Conservation (phyloP, 2,888 invertebrate genomes). For the Netelia fuscicornis region DNA sequence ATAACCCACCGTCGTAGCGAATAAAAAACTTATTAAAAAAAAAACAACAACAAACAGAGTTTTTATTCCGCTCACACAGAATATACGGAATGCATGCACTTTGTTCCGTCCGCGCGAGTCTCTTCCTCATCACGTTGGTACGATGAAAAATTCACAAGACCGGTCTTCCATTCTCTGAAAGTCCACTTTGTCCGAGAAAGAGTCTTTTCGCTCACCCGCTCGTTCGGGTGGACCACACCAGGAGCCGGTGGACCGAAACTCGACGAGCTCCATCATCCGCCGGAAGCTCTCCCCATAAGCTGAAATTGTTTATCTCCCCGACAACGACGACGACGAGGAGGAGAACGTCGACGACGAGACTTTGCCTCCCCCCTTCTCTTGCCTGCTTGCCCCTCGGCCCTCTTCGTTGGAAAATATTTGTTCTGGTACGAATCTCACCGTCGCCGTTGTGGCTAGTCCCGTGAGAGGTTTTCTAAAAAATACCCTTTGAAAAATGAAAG, state of each 20-base stretch:
- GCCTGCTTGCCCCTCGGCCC: too few species aligned
- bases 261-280: conserved; percentile 60
- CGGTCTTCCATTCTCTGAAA: conserved; percentile 37
- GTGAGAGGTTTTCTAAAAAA: not conserved
- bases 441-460: conserved; percentile 43
- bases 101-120: not conserved
- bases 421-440: conserved; percentile 47
- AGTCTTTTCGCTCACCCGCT: conserved; percentile 36
- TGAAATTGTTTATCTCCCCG: conserved; percentile 63
- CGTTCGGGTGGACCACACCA: conserved; percentile 28
- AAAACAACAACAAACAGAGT: too few species aligned
- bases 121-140: conserved; percentile 8
- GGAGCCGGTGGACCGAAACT: conserved; percentile 42
- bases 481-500: conserved; percentile 29
- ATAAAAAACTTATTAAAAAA: too few species aligned
- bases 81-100: too few species aligned
- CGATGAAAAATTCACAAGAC: conserved; percentile 57
- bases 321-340: conserved; percentile 19
- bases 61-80: too few species aligned
- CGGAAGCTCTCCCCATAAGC: conserved; percentile 59
- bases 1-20: too few species aligned
- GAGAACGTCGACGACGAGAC: conserved; percentile 4
- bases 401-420: conserved; percentile 58
- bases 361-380: not conserved
- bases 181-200: conserved; percentile 53